These are phyloP conservation scores for Percopsis transmontana DNA, from an alignment of 2,113 vertebrate genomes.

Conservation along the genomic window DNA sequence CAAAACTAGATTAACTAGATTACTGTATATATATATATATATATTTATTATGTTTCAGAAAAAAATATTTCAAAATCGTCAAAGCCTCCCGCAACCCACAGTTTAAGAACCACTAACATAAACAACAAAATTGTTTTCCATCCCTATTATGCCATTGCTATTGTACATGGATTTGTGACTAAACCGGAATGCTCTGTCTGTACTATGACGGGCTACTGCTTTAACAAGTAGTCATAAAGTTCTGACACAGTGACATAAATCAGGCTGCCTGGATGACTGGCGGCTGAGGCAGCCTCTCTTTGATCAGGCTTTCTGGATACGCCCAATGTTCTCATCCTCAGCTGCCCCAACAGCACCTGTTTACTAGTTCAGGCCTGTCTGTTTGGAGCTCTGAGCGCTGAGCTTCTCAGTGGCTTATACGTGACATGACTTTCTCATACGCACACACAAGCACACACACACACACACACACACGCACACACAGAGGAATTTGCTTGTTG, in stretches of 20 bases:
- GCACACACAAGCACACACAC: slow-evolving; percentile 8
- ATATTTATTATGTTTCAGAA: no score
- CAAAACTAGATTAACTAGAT: no score
- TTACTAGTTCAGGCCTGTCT: slow-evolving; percentile 84
- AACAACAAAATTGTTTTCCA: no score
- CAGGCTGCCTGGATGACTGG: slow-evolving; percentile 74
- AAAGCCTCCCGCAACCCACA: no score
- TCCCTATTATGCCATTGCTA: neutral
- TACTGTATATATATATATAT: no score
- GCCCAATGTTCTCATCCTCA: slow-evolving; percentile 76
- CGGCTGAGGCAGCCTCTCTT: slow-evolving; percentile 78
- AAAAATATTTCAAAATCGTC: no score
- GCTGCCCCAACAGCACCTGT: slow-evolving; percentile 84
- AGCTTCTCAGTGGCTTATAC: slow-evolving; percentile 51
- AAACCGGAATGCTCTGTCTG: neutral
- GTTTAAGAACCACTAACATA: no score
- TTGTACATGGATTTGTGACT: neutral
- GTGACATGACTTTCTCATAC: slow-evolving; percentile 30
- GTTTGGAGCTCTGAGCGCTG: slow-evolving; percentile 53
- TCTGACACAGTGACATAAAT: slow-evolving; percentile 73
- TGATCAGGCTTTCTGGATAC: slow-evolving; percentile 84
- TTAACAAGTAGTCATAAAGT: slow-evolving; percentile 58
- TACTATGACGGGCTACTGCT: slow-evolving; percentile 21
- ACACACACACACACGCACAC: slow-evolving; percentile 30
- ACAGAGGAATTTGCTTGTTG: slow-evolving; percentile 58